These are phyloP conservation scores for Tyria jacobaeae DNA, from an alignment of 2,888 invertebrate species.

Conservation along the genomic window DNA sequence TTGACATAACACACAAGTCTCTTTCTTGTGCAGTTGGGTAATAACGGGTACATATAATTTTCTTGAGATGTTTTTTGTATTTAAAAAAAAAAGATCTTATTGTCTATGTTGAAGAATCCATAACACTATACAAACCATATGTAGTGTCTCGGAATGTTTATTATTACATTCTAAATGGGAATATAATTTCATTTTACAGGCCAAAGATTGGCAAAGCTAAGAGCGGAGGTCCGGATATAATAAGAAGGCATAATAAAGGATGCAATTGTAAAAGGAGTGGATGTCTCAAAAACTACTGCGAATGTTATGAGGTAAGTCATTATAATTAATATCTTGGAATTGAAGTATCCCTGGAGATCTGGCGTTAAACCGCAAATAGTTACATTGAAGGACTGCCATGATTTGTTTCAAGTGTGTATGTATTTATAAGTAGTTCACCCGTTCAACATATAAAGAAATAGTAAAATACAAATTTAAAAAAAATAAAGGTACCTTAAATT, in stretches of 20 bases:
- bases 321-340: background rate
- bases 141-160: background rate
- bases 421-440: no score
- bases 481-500: no score
- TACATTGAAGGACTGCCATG: no score
- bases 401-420: no score
- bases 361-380: no score
- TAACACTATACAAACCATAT: background rate
- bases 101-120: background rate
- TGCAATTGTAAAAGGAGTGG: slow-evolving; percentile 99
- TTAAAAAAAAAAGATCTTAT: background rate
- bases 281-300: slow-evolving; percentile 99
- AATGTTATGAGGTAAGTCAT: slow-evolving; percentile 96
- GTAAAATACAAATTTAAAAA: no score
- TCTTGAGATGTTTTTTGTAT: no score
- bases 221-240: slow-evolving; percentile 91
- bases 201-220: slow-evolving; percentile 98
- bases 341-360: no score
- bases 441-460: no score
- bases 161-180: background rate
- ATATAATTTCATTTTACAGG: slow-evolving; percentile 76
- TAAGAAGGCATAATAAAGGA: slow-evolving; percentile 97
- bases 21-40: no score
- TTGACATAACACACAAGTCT: no score
- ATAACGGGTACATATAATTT: no score